Conservation (phyloP, 2,113 vertebrate species). For the Copsychus sechellarum region DNA sequence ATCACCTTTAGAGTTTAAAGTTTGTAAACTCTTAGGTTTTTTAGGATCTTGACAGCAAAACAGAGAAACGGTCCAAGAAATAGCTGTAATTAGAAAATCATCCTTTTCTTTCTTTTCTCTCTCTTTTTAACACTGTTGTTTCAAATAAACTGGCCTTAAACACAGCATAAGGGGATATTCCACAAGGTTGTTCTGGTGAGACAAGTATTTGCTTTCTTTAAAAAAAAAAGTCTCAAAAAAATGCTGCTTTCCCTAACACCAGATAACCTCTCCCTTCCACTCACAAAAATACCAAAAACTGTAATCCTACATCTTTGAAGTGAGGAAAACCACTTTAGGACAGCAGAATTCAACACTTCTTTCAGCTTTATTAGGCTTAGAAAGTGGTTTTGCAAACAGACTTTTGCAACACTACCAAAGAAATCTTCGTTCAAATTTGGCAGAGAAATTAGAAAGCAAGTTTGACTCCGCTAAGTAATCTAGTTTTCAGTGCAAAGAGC, state of each 20-base stretch:
- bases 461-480: background rate
- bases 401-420: background rate
- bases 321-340: background rate
- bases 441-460: background rate
- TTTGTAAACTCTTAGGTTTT: slow-evolving; percentile 22
- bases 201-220: background rate
- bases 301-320: background rate
- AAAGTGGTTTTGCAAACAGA: background rate
- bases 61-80: background rate
- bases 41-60: background rate
- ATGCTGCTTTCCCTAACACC: background rate
- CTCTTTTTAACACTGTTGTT: background rate
- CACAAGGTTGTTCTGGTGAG: background rate
- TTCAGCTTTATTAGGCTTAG: background rate
- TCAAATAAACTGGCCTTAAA: background rate
- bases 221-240: background rate
- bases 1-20: slow-evolving; percentile 40
- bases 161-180: background rate
- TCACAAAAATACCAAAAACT: background rate
- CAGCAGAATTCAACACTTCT: background rate
- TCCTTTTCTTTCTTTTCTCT: background rate
- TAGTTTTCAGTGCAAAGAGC: background rate
- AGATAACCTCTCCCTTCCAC: background rate
- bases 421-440: background rate
- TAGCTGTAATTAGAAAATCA: background rate